Conservation (phyloP, 2,797 vertebrate genomes). For the Podargus strigoides region DNA sequence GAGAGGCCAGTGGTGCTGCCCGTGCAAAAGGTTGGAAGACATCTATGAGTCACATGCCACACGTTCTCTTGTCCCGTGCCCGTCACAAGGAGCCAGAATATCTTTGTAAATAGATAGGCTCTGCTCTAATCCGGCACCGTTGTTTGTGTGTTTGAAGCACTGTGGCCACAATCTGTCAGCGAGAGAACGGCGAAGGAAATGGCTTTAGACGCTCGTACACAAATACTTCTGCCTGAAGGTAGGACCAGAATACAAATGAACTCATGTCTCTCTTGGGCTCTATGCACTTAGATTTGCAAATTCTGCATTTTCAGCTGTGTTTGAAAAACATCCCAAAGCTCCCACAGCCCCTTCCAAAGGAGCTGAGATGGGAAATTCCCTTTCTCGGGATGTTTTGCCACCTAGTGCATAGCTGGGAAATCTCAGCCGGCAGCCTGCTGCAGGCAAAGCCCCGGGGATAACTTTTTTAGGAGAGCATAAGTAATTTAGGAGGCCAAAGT, state of each 20-base stretch:
- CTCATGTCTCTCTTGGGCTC: neutral
- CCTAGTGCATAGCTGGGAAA: constrained; percentile 39
- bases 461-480: neutral
- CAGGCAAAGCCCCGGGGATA: neutral
- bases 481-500: neutral
- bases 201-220: neutral
- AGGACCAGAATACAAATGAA: neutral
- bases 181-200: neutral
- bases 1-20: neutral
- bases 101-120: rapidly evolving
- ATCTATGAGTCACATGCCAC: rapidly evolving
- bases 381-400: constrained; percentile 47
- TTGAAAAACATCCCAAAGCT: neutral
- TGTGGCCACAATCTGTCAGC: neutral
- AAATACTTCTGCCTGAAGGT: neutral
- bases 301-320: neutral
- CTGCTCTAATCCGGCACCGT: rapidly evolving
- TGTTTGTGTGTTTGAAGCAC: neutral
- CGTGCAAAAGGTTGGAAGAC: rapidly evolving
- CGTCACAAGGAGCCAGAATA: rapidly evolving
- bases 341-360: neutral
- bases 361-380: neutral
- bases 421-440: neutral
- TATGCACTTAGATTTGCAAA: neutral
- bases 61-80: rapidly evolving